These are phyloP conservation scores for Athene cunicularia DNA, from an alignment of 2,113 vertebrate genomes.

Conservation along the genomic window DNA sequence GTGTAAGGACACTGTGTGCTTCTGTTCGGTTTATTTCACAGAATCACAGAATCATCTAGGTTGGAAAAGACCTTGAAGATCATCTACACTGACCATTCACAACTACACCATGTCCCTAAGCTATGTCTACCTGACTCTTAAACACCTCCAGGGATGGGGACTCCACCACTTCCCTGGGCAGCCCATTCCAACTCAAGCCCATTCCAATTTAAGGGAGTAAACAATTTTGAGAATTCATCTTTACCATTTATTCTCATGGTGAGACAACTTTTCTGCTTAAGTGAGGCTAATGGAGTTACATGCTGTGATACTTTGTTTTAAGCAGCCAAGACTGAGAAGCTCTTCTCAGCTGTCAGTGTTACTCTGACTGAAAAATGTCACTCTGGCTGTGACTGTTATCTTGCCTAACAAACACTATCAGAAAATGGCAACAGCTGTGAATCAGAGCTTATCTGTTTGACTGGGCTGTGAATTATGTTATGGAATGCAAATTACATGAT, in stretches of 20 bases:
- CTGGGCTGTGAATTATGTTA: background rate
- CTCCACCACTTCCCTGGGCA: no score
- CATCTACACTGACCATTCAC: no score
- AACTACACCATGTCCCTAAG: no score
- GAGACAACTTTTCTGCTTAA: background rate
- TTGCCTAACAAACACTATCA: background rate
- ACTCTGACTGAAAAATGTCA: background rate
- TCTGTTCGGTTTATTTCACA: background rate
- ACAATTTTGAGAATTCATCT: background rate
- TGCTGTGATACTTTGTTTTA: background rate
- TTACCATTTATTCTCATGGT: background rate
- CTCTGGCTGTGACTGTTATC: background rate
- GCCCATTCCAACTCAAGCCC: no score
- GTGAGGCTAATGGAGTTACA: background rate
- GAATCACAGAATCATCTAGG: no score
- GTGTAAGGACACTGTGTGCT: background rate
- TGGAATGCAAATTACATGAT: background rate
- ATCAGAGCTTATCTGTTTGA: background rate
- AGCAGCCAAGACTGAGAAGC: background rate
- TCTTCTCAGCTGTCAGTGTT: background rate
- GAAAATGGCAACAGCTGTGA: background rate
- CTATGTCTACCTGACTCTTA: no score
- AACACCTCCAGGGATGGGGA: no score
- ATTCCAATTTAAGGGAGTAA: background rate
- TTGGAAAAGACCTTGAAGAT: no score